These are phyloP conservation scores for Drosophila ezoana DNA, from an alignment of 2,888 invertebrate species.

Conservation along the genomic window DNA sequence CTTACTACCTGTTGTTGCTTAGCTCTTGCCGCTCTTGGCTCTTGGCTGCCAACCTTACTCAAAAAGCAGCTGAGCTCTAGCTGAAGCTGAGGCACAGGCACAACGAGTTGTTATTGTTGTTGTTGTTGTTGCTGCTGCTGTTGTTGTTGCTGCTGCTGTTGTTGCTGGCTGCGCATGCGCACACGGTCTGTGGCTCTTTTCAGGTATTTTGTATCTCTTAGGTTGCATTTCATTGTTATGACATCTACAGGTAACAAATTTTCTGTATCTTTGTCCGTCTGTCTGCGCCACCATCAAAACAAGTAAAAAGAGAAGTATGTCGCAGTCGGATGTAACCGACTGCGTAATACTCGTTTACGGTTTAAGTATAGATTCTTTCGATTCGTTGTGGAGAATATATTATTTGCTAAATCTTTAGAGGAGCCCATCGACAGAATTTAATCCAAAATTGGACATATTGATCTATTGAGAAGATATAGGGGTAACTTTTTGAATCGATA, in stretches of 20 bases:
- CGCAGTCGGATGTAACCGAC: no score
- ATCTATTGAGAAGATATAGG: no score
- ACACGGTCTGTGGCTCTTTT: conserved; percentile 36
- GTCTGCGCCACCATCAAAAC: conserved; percentile 38
- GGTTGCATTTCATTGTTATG: conserved; percentile 80
- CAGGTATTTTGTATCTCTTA: conserved; percentile 65
- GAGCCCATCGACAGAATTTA: no score
- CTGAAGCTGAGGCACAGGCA: conserved; percentile 34
- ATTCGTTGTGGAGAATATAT: no score
- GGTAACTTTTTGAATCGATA: no score
- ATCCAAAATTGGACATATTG: no score
- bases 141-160: conserved; percentile 9
- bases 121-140: conserved; percentile 25
- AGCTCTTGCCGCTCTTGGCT: conserved; percentile 29
- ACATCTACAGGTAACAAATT: conserved; percentile 79
- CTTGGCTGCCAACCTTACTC: conserved; percentile 63
- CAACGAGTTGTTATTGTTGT: conserved; percentile 46
- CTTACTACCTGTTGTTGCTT: conserved; percentile 68
- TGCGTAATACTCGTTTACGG: no score
- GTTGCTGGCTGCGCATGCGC: conserved; percentile 68
- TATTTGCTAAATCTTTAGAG: no score
- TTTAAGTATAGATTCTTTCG: no score
- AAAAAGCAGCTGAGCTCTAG: conserved; percentile 64
- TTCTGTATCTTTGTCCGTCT: conserved; percentile 43
- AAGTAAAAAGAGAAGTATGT: not conserved